Base-by-base conservation (phyloP, 2,113 vertebrate genomes). In the Cisticola juncidis region DNA sequence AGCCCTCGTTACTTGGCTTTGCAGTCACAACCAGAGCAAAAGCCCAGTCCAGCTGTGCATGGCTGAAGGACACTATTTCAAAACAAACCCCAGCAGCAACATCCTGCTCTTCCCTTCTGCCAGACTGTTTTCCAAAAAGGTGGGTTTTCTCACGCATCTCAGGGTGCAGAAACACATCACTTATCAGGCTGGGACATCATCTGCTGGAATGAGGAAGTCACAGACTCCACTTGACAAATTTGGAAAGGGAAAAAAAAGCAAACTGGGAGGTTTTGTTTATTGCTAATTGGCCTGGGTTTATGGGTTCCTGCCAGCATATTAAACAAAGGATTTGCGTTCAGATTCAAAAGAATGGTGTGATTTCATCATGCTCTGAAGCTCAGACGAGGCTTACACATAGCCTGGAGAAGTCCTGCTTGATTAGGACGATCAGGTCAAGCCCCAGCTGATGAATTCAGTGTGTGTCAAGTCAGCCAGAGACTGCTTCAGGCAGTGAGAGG, bases 401-500 rank as follows among this genome's bases (percentile, higher is more conserved):
- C 38, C 87, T 50, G 54, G 64, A 88, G 79, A 88, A 81, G 66
- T 13, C 60, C 56, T 47, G 50, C 25, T 28, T 71, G 69, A 48
- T 79, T 9, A 72, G 48, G 57, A 72, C 5, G 6, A 74, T 28
- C 47, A 79, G 81, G 73, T 56, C 26, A 79, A 84, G 64, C 4
- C 44, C 38, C 73, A 91, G 65, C 6, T 9, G 6, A 54, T 6
- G 22, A 53, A 53, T 31, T 64, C 50, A 60, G 80, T 1, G 8
- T 19, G 33, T 1, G 29, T 15, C 29, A 25, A 47, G 26, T 5
- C 44, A 69, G 31, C 6, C 66, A 79, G 36, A 2, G 38, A 50
- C 0, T 18, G 44, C 26, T 42, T 16, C 31, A 18, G 71, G 4
- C 1, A 7, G 22, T 3, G 16, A 31, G 15, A n/a, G 56, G 48